Base-by-base conservation (phyloP, 2,888 invertebrate genomes). In the Labia minor region DNA sequence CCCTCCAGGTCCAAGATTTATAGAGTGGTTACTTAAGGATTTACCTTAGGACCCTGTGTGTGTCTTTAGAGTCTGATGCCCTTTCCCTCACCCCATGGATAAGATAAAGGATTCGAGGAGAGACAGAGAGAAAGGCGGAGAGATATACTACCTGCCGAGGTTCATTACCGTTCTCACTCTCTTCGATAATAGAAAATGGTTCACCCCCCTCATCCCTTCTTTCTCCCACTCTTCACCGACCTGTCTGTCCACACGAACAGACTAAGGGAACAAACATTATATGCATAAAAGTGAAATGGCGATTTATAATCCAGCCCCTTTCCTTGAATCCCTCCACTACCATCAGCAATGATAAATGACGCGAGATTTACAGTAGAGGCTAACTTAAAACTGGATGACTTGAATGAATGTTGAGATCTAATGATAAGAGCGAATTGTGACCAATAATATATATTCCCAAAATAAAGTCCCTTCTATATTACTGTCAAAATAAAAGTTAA, bases 11-110 rank as follows among this genome's bases (percentile, higher is more conserved):
- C 49, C 49, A 49, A 49, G 49, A 49, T 49, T 49, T 49, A 49
- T 49, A 49, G 49, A 49, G 49, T 49, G 49, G 49, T 49, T 49
- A 49, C 49, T 49, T 49, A 49, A 49, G 49, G 49, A 49, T 49
- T 49, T 49, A 49, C 49, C 49, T 49, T 49, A 49, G 49, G 49
- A 49, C 49, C 49, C 8, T 49, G 16, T 49, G 49, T 49, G 49
- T 49, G 49, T 49, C 49, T 49, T 49, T 16, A 49, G 49, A 14
- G 49, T 3, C 49, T 49, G 8, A 10, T 10, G 49, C 49, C 49
- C 49, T 49, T 49, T 16, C 16, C n/a, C 49, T 49, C 49, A 14
- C 26, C 26, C 26, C 26, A 6, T 3, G 26, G 4, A 16, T 4
- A 49, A 49, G 49, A 49, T 49, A 49, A 49, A 49, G 16, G 49